Evolutionary conservation across 2,113 vertebrate genomes (phyloP).

Genomic region (Bujurquina vittata): DNA sequence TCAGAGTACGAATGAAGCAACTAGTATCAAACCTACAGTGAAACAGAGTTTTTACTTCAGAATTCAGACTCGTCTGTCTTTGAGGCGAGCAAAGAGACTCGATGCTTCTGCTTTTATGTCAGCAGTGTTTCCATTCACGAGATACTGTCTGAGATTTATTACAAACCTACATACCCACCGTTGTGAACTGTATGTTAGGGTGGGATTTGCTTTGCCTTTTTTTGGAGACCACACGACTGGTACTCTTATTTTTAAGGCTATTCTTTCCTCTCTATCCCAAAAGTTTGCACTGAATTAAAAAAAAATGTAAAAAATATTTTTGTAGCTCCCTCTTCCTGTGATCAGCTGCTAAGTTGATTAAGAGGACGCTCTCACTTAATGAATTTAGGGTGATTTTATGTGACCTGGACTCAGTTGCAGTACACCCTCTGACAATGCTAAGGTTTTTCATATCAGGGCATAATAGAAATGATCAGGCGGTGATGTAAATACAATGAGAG

Average conservation of each 20-base stretch:
- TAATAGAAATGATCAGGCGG: too few species aligned
- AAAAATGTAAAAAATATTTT: not conserved
- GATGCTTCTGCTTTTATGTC: not conserved
- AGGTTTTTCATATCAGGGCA: too few species aligned
- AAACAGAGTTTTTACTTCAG: not conserved
- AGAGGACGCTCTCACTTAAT: too few species aligned
- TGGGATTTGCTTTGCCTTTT: not conserved
- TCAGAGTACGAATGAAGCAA: not conserved
- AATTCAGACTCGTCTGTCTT: not conserved
- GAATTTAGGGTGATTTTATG: too few species aligned
- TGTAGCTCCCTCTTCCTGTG: too few species aligned
- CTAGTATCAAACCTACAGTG: not conserved
- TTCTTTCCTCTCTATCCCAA: not conserved
- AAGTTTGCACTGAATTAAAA: not conserved
- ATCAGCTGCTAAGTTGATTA: too few species aligned
- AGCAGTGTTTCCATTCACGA: not conserved
- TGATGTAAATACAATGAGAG: too few species aligned
- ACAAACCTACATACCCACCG: not conserved
- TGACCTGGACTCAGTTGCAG: too few species aligned
- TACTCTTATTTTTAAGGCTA: not conserved
- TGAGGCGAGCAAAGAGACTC: not conserved
- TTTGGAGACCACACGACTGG: not conserved
- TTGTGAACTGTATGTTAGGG: not conserved
- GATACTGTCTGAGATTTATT: constrained; percentile 1
- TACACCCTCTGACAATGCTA: too few species aligned